These are phyloP conservation scores for Drosophila funebris DNA, from an alignment of 1,140 invertebrate genomes.

Conservation along the genomic window DNA sequence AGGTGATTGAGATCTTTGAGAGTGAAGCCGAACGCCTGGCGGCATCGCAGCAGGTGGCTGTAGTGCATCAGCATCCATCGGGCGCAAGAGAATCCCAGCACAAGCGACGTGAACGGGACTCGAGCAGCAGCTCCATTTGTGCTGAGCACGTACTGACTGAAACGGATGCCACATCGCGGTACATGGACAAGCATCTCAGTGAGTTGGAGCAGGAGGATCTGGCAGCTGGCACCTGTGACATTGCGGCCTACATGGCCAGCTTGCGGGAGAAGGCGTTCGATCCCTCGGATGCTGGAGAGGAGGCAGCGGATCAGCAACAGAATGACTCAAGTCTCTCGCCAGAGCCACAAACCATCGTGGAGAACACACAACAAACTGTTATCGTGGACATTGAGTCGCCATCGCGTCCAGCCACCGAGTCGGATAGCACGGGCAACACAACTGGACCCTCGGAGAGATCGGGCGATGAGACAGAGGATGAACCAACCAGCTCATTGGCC, in stretches of 20 bases:
- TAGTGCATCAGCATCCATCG: constrained; percentile 68
- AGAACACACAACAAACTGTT: constrained; percentile 77
- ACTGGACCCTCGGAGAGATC: constrained; percentile 73
- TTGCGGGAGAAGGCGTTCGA: constrained; percentile 79
- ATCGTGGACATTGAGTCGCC: constrained; percentile 77
- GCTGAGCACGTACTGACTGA: constrained; percentile 30
- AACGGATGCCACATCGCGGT: constrained; percentile 52
- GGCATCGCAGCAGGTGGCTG: constrained; percentile 73
- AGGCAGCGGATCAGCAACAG: constrained; percentile 71
- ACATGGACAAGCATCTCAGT: constrained; percentile 80
- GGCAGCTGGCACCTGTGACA: constrained; percentile 77
- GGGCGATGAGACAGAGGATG: constrained; percentile 77
- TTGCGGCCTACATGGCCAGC: constrained; percentile 82
- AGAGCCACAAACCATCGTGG: constrained; percentile 78
- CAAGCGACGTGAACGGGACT: constrained; percentile 32
- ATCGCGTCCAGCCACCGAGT: constrained; percentile 69
- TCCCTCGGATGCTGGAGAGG: constrained; percentile 54
- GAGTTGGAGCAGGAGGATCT: constrained; percentile 79
- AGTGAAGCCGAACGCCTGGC: constrained; percentile 72
- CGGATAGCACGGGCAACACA: constrained; percentile 72
- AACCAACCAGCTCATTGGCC: constrained; percentile 41
- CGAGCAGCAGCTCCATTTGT: neutral
- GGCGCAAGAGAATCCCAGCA: constrained; percentile 41
- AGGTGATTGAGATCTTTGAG: constrained; percentile 81
- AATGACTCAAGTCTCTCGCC: constrained; percentile 80